These are phyloP conservation scores for Nerophis ophidion DNA, from an alignment of 2,113 vertebrate species.

Conservation along the genomic window DNA sequence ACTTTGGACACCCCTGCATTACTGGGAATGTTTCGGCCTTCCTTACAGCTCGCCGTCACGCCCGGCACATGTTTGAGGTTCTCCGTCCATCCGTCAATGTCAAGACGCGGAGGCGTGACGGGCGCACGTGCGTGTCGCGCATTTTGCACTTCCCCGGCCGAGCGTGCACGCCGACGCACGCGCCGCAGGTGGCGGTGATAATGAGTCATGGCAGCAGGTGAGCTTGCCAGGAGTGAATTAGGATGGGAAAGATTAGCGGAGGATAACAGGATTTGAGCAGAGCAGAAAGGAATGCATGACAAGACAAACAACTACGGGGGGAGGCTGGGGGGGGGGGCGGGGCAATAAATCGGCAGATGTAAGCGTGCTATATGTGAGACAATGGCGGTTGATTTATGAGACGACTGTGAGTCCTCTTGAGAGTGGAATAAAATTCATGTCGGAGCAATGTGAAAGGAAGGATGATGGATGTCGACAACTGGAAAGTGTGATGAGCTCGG, in stretches of 20 bases:
- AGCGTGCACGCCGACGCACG: slow-evolving; percentile 5
- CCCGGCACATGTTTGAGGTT: background rate
- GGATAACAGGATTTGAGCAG: slow-evolving; percentile 24
- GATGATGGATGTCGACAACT: slow-evolving; percentile 21
- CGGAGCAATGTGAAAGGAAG: slow-evolving; percentile 16
- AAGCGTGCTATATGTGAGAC: slow-evolving; percentile 12
- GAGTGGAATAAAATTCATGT: slow-evolving; percentile 4
- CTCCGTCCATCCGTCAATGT: background rate
- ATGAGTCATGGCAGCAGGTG: slow-evolving; percentile 47
- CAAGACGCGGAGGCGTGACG: background rate
- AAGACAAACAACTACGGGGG: slow-evolving; percentile 23
- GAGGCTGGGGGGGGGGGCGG: slow-evolving; percentile 15
- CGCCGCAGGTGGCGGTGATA: slow-evolving; percentile 38
- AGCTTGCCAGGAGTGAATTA: slow-evolving; percentile 30
- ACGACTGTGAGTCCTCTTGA: background rate
- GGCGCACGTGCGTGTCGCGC: background rate
- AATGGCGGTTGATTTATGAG: slow-evolving; percentile 19
- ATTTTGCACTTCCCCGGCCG: slow-evolving; percentile 3
- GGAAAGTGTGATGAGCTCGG: slow-evolving; percentile 5
- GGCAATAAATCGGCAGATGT: slow-evolving; percentile 42
- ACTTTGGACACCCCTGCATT: too few relatives aligned
- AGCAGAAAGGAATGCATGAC: slow-evolving; percentile 22
- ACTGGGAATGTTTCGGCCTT: background rate
- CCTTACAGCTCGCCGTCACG: background rate
- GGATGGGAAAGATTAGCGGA: slow-evolving; percentile 45